Evolutionary conservation across 2,797 vertebrate genomes (phyloP).

Genomic region (Chelon labrosus): DNA sequence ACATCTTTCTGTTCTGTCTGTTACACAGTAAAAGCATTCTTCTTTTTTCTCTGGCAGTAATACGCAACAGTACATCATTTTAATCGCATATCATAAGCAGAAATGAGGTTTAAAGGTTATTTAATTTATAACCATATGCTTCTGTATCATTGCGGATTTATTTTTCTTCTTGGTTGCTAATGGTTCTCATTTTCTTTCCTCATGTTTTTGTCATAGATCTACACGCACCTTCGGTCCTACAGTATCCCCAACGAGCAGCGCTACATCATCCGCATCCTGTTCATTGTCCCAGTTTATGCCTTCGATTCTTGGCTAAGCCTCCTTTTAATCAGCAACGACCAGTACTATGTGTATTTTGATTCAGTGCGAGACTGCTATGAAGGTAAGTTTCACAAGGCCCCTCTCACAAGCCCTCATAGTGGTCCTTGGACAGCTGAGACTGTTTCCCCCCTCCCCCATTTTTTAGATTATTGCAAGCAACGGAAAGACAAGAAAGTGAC

Average conservation of each 20-base stretch:
- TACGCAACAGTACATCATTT: not conserved
- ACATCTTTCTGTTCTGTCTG: not conserved
- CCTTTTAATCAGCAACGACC: conserved; percentile 93
- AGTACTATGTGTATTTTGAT: conserved; percentile 96
- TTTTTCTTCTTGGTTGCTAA: conserved; percentile 1
- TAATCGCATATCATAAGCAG: not conserved
- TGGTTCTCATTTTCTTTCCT: conserved; percentile 22
- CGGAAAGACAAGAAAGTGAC: conserved; percentile 45
- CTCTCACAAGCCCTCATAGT: not conserved
- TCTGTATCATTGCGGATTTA: not conserved
- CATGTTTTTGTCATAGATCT: conserved; percentile 87
- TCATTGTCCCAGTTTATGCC: conserved; percentile 95
- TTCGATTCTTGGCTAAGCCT: conserved; percentile 99
- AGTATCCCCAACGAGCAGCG: conserved; percentile 94
- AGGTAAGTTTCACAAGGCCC: conserved; percentile 80
- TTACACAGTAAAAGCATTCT: not conserved
- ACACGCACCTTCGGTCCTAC: conserved; percentile 93
- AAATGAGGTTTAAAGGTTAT: not conserved
- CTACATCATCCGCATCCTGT: conserved; percentile 96
- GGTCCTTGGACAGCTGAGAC: not conserved
- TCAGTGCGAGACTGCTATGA: conserved; percentile 96
- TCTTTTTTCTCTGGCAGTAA: not conserved
- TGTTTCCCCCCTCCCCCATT: conserved; percentile 1
- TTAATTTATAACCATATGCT: not conserved
- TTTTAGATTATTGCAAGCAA: conserved; percentile 3